Evolutionary conservation across 2,888 invertebrate species (phyloP), one percentile per base, ranked within the genome.

Genomic region (Cosmorhoe ocellata): DNA sequence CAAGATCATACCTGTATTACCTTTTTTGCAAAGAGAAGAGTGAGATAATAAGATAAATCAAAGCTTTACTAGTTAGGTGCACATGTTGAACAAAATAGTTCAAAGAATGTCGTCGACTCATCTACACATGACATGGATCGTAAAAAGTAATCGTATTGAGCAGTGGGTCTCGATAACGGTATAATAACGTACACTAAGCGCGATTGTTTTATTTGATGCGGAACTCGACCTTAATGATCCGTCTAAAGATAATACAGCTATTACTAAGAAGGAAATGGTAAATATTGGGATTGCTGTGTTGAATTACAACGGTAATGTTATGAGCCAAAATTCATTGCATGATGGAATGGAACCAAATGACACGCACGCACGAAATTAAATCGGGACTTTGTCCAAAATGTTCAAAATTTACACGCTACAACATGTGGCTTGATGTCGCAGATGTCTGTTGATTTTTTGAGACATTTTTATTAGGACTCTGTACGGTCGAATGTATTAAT

Each of bases 141-240:
- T 75, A 72, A 72, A 75, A 78, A 79, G 68, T 45, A 45, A 56
- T 50, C 12, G 51, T 52, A 58, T 66, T 63, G 63, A 62, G 60
- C 61, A 71, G 74, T 71, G 67, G 58, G 67, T 68, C 47, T 64
- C 50, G 60, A 70, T 81, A 84, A 82, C 83, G 78, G 81, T 77
- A 76, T 58, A 60, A 51, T 69, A 76, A 76, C 76, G 72, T 71
- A 69, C 59, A 60, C 27, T 26, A 7, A 24, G 28, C 11, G 24
- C 63, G 62, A 68, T 68, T 64, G 67, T 61, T 63, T 64, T 67
- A 66, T 66, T 67, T 51, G 32, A 27, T 10, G 36, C 24, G 11
- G n/a, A 49, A 49, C 40, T 54, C 51, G 50, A 63, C 59, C 57
- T 59, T 59, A 66, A 63, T 62, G 44, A 58, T 51, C 31, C 46